A percentile compares a stretch with the other conserved stretches of the same genome.
Evolutionary conservation across 2,797 vertebrate species (phyloP).

Genomic region (Alosa sapidissima): DNA sequence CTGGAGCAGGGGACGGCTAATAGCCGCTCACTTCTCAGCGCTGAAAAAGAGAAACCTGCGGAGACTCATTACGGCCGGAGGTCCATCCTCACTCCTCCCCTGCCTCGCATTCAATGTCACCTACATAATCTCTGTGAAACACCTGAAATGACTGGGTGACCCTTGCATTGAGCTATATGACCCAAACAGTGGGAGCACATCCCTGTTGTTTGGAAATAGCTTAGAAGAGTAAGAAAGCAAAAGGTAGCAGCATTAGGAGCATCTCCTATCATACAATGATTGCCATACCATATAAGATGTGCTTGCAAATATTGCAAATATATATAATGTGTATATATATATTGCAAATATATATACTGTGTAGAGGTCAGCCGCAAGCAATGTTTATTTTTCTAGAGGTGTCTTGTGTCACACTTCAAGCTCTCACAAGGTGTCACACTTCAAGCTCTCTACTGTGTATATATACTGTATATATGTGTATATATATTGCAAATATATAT

Average conservation of each 20-base stretch:
- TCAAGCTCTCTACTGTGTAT: too few species aligned
- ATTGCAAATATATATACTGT: too few species aligned
- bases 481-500: too few species aligned
- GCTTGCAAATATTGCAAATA: too few species aligned
- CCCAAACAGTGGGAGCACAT: background rate
- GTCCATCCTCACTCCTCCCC: background rate
- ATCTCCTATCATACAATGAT: too few species aligned
- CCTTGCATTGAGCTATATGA: background rate
- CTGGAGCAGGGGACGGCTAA: background rate
- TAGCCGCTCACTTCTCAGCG: background rate
- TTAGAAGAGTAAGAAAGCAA: background rate
- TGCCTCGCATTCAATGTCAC: background rate
- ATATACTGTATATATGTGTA: too few species aligned
- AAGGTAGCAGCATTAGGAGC: background rate
- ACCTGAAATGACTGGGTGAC: constrained; percentile 11
- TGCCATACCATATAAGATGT: too few species aligned
- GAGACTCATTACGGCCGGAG: background rate
- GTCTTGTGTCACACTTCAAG: too few species aligned
- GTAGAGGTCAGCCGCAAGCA: too few species aligned
- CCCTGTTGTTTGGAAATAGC: background rate
- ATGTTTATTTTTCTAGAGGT: too few species aligned
- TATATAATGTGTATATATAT: too few species aligned
- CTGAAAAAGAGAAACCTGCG: background rate
- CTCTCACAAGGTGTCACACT: too few species aligned
- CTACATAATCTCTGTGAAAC: background rate